Conservation (phyloP, 2,888 invertebrate species). For the Parelbella ahira region DNA sequence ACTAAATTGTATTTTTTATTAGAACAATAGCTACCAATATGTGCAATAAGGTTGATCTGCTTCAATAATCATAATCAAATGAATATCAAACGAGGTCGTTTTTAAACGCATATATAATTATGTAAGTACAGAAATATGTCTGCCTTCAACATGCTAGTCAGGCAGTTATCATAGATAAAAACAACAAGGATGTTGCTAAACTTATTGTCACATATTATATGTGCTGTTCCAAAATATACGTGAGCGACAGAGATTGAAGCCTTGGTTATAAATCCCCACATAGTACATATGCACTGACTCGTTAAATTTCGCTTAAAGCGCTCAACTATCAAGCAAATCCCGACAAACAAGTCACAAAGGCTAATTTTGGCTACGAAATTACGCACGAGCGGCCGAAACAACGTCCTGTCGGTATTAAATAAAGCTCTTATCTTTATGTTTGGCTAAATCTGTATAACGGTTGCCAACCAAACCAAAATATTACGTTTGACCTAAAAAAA, state of each 20-base stretch:
- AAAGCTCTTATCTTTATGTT: constrained; percentile 14
- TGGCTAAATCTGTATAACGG: constrained; percentile 9
- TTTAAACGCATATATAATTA: no score
- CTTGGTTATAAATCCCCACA: constrained; percentile 10
- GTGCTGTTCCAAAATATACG: constrained; percentile 2
- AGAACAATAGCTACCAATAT: no score
- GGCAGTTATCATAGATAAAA: no score
- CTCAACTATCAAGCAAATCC: constrained; percentile 11
- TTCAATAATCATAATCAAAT: no score
- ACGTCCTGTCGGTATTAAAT: constrained; percentile 11
- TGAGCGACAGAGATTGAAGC: constrained; percentile 4
- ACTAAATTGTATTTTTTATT: no score
- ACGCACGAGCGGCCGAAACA: constrained; percentile 1
- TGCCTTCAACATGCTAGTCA: no score
- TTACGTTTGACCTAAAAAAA: constrained; percentile 30
- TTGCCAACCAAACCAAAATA: constrained; percentile 27
- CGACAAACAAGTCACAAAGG: constrained; percentile 8
- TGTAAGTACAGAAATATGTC: no score
- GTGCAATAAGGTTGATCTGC: no score
- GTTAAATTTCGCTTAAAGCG: constrained; percentile 5
- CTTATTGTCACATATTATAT: no score
- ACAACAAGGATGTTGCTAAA: no score
- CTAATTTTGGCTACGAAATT: constrained; percentile 4
- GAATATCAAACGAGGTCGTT: no score
- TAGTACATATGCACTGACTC: constrained; percentile 4